phyloP scores from a whole-genome alignment of 35 echinoderm and acorn worm genomes.

The Lytechinus variegatus region DNA sequence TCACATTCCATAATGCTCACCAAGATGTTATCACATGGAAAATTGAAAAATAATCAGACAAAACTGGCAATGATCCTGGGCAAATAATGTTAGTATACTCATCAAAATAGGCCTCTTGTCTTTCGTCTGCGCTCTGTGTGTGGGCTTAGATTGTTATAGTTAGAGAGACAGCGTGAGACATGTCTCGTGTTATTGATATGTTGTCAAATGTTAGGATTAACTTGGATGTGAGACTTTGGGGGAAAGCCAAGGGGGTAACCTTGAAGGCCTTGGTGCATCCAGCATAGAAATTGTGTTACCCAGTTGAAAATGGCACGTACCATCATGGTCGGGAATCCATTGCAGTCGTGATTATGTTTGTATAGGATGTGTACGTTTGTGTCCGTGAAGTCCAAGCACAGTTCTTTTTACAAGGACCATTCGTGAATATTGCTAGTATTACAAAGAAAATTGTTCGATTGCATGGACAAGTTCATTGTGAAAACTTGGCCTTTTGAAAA shows the following conservation, averaged over 20 bases:
- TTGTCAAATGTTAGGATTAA: background rate
- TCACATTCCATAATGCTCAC: background rate
- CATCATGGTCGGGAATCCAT: background rate
- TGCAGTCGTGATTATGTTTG: background rate
- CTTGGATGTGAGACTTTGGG: background rate
- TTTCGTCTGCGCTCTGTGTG: background rate
- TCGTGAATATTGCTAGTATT: background rate
- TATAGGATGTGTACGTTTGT: background rate
- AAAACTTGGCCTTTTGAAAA: too few relatives aligned
- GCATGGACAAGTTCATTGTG: too few relatives aligned
- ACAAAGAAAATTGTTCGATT: background rate
- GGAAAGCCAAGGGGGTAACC: background rate
- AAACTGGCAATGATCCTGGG: background rate
- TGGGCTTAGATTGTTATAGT: slow-evolving; percentile 3
- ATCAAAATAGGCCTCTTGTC: background rate
- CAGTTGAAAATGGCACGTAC: background rate
- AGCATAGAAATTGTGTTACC: background rate
- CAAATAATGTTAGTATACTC: background rate
- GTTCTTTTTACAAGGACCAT: background rate
- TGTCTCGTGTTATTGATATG: slow-evolving; percentile 7
- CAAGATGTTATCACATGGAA: background rate
- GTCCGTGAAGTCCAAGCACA: background rate
- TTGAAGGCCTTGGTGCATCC: background rate
- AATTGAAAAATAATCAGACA: background rate
- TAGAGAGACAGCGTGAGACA: background rate